Conservation (phyloP, 2,113 vertebrate genomes). For the Alectura lathami region DNA sequence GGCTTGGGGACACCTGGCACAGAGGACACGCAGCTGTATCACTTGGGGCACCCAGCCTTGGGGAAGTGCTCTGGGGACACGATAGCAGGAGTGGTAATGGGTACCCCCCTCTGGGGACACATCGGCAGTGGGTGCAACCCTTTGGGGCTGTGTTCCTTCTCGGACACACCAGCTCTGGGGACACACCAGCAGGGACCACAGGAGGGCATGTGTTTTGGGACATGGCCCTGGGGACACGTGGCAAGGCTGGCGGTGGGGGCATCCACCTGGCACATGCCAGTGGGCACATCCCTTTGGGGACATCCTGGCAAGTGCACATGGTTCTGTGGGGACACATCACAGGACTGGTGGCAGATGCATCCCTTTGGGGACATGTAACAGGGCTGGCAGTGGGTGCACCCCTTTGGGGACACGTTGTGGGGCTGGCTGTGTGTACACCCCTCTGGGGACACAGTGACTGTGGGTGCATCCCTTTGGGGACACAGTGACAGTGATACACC, state of each 20-base stretch:
- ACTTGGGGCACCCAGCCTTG: neutral
- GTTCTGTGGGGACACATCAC: neutral
- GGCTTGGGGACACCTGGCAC: neutral
- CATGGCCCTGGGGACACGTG: neutral
- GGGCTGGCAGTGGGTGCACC: neutral
- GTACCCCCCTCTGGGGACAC: neutral
- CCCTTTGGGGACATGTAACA: neutral
- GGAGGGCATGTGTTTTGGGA: too few species aligned
- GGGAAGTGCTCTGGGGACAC: neutral
- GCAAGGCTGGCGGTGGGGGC: neutral
- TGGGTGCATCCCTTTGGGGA: too few species aligned
- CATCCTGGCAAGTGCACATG: accelerated
- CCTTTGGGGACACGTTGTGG: neutral
- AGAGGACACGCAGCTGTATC: neutral
- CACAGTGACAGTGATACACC: too few species aligned
- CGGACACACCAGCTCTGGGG: neutral
- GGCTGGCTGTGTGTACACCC: accelerated
- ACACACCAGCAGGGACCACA: neutral
- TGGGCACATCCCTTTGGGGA: neutral
- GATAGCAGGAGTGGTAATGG: accelerated
- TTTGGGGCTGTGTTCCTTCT: too few species aligned
- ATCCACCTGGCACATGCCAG: neutral
- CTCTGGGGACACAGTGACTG: neutral
- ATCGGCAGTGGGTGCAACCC: neutral
- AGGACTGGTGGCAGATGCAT: neutral